phyloP scores from a whole-genome alignment of 2,888 invertebrate species.

The Epistrophe grossulariae region DNA sequence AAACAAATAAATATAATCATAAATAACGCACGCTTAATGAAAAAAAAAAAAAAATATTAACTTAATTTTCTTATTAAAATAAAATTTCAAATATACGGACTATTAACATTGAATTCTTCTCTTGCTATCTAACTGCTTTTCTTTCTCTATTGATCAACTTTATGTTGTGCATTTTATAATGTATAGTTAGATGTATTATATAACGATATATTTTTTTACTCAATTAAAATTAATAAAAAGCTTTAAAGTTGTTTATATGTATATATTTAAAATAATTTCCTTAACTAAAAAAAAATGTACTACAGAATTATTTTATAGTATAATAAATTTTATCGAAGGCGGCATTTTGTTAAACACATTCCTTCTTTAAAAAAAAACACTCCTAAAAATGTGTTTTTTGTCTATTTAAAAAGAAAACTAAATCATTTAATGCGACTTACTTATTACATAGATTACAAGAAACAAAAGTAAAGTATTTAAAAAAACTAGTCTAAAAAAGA shows the following conservation, averaged over 20 bases:
- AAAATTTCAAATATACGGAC: conserved; percentile 40
- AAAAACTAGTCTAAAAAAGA: conserved; percentile 12
- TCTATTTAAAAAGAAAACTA: conserved; percentile 9
- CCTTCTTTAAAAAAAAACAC: background rate
- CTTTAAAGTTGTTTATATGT: background rate
- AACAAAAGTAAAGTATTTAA: conserved; percentile 31
- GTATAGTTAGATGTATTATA: conserved; percentile 3
- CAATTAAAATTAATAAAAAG: conserved; percentile 10
- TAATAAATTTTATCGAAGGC: background rate
- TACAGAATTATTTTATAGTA: background rate
- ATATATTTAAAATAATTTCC: background rate
- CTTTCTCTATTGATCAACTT: conserved; percentile 7
- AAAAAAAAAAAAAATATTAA: background rate
- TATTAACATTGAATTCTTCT: conserved; percentile 38
- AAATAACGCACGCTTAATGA: background rate
- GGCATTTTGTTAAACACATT: conserved; percentile 1
- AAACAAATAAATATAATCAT: conserved; percentile 8
- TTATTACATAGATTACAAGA: conserved; percentile 54
- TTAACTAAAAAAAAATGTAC: conserved; percentile 20
- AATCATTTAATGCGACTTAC: conserved; percentile 10
- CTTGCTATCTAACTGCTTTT: background rate
- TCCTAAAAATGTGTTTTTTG: background rate
- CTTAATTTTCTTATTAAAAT: conserved; percentile 18
- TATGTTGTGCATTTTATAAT: conserved; percentile 11
- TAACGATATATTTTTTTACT: conserved; percentile 12